Conservation (phyloP, 2,888 invertebrate genomes). For the Platycheirus rosarum region DNA sequence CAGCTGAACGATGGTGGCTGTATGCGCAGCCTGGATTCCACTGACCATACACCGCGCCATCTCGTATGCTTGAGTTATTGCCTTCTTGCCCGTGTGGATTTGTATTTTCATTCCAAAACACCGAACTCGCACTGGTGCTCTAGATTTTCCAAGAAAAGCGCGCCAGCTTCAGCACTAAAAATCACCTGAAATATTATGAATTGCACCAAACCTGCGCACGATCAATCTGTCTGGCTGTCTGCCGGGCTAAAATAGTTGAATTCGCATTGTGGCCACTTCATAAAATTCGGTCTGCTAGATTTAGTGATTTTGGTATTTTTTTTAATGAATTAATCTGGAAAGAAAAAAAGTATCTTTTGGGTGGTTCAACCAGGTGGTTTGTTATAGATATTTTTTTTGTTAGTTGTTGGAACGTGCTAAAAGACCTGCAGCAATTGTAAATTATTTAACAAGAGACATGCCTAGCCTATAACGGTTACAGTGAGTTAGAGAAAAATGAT, state of each 20-base stretch:
- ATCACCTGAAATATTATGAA: conserved; percentile 70
- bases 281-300: conserved; percentile 11
- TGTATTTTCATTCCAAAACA: conserved; percentile 17
- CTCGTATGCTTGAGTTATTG: conserved; percentile 44
- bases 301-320: conserved; percentile 25
- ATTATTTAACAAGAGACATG: conserved; percentile 56
- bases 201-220: conserved; percentile 64
- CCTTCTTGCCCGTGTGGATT: conserved; percentile 32
- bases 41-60: conserved; percentile 50
- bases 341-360: conserved; percentile 23
- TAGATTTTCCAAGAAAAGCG: conserved; percentile 42
- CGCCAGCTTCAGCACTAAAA: conserved; percentile 20
- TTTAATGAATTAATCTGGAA: conserved; percentile 46
- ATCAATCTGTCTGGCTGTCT: conserved; percentile 73
- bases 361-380: conserved; percentile 24
- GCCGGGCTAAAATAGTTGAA: conserved; percentile 35
- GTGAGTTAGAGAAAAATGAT: conserved; percentile 11
- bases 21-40: conserved; percentile 49
- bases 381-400: neutral
- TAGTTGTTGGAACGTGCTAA: conserved; percentile 60
- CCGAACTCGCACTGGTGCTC: conserved; percentile 38
- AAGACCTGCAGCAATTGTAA: conserved; percentile 45
- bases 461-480: conserved; percentile 44
- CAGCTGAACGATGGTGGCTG: conserved; percentile 45
- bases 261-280: conserved; percentile 20